These are phyloP conservation scores for Eupelmus urozonus DNA, from an alignment of 2,888 invertebrate genomes.

Conservation along the genomic window DNA sequence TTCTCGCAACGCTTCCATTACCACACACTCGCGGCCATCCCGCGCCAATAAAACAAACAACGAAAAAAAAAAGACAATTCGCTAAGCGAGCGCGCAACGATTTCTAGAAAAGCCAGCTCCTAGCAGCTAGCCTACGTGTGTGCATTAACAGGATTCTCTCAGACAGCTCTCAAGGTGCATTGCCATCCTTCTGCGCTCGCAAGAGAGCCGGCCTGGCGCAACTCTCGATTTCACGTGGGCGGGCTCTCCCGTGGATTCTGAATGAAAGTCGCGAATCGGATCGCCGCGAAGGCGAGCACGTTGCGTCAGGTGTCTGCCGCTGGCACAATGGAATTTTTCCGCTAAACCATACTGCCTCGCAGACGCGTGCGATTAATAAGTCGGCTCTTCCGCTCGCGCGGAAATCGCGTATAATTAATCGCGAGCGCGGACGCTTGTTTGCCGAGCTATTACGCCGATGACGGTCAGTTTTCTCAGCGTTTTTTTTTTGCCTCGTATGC, in stretches of 20 bases:
- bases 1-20: too few relatives aligned
- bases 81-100: background rate
- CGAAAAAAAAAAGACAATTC: background rate
- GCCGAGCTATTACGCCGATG: too few relatives aligned
- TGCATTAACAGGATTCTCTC: conserved; percentile 27
- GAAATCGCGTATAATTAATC: background rate
- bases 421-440: background rate
- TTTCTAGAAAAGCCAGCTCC: background rate
- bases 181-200: background rate
- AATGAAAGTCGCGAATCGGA: conserved; percentile 41
- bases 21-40: too few relatives aligned
- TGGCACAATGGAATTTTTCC: conserved; percentile 21
- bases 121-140: background rate
- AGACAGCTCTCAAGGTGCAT: conserved; percentile 33
- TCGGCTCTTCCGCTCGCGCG: background rate
- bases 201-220: conserved; percentile 1
- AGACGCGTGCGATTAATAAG: background rate
- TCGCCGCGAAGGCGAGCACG: conserved; percentile 27
- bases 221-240: conserved; percentile 51
- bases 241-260: conserved; percentile 1
- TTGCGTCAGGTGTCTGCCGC: conserved; percentile 38
- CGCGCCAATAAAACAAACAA: conserved; percentile 3
- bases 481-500: background rate
- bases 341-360: background rate
- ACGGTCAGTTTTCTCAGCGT: background rate